Conservation (phyloP, 1,140 invertebrate species). For the Lucilia cuprina region DNA sequence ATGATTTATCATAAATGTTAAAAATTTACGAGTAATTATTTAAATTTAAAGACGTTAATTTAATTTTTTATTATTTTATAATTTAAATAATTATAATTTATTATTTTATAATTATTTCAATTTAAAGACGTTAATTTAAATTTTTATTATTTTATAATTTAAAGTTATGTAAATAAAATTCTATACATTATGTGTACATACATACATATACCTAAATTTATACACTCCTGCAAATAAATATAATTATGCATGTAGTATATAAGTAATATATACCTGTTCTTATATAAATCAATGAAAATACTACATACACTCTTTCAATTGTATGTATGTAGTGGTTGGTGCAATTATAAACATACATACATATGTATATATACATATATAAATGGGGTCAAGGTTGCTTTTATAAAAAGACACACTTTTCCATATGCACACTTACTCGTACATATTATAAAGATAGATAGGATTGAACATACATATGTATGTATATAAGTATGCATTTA, state of each 20-base stretch:
- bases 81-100: too few relatives aligned
- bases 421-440: not conserved
- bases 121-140: too few relatives aligned
- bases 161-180: not conserved
- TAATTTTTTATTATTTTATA: too few relatives aligned
- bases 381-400: not conserved
- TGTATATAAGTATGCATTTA: too few relatives aligned
- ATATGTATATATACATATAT: not conserved
- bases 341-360: not conserved
- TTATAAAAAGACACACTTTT: not conserved
- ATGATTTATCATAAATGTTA: too few relatives aligned
- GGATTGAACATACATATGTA: too few relatives aligned
- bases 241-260: constrained; percentile 1
- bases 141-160: too few relatives aligned
- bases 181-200: not conserved
- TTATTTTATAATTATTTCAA: too few relatives aligned
- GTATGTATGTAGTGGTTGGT: not conserved
- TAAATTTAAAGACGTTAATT: too few relatives aligned
- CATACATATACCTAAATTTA: too few relatives aligned
- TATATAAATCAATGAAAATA: not conserved
- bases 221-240: too few relatives aligned
- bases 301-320: constrained; percentile 9
- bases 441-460: not conserved
- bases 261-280: not conserved
- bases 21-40: too few relatives aligned